Evolutionary conservation across 2,797 vertebrate species (phyloP).

Genomic region (Characodon lateralis): DNA sequence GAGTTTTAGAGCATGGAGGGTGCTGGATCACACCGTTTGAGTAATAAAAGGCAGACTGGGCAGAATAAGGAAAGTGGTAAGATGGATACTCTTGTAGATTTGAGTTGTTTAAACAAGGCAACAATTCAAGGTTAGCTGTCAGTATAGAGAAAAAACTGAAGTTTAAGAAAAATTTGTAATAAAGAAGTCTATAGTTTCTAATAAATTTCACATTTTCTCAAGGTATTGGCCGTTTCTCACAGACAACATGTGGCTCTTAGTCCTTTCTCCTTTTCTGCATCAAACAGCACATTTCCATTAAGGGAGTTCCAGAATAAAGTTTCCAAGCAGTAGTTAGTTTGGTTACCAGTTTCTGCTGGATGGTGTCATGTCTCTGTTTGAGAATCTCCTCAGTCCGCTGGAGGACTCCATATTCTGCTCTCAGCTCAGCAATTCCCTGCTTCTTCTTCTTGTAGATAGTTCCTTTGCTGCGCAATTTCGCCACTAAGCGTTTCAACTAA

Average conservation of each 20-base stretch:
- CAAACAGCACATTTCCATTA: background rate
- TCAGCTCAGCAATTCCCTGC: slow-evolving; percentile 88
- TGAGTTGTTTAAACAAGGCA: background rate
- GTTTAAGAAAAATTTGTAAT: background rate
- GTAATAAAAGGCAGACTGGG: slow-evolving; percentile 5
- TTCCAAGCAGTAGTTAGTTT: slow-evolving; percentile 63
- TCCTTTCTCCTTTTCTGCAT: background rate
- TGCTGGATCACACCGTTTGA: background rate
- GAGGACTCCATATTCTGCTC: slow-evolving; percentile 89
- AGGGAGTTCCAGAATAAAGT: background rate
- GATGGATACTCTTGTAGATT: background rate
- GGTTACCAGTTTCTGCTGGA: slow-evolving; percentile 92
- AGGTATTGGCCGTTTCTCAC: background rate
- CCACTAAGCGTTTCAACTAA: slow-evolving; percentile 93
- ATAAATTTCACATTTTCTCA: background rate
- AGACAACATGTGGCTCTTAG: background rate
- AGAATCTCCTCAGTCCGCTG: slow-evolving; percentile 94
- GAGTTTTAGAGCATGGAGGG: slow-evolving; percentile 25
- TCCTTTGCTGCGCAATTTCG: slow-evolving; percentile 90
- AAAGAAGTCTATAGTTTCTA: background rate
- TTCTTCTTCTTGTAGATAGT: slow-evolving; percentile 90
- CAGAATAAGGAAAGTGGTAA: background rate
- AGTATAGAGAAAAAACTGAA: background rate
- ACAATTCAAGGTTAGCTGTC: background rate
- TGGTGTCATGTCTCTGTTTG: slow-evolving; percentile 83